Evolutionary conservation across 2,113 vertebrate species (phyloP), one percentile per base, ranked within the genome.

Genomic region (Bubalus kerabau): DNA sequence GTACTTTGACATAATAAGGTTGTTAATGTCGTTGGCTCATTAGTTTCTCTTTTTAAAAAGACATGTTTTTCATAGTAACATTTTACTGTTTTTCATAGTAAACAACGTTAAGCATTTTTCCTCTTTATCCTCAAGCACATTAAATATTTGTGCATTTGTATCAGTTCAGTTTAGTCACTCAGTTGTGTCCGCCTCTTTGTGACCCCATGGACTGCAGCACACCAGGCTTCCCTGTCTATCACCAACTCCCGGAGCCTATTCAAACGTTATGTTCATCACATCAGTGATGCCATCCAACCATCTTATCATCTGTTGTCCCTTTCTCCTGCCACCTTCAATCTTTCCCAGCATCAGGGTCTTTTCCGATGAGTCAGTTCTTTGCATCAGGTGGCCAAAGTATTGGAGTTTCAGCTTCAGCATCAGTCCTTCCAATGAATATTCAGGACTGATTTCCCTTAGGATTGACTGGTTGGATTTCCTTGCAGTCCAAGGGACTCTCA

Each of bases 121-220:
- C 21, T 87, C 19, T 71, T 13, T 4, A 76, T 21, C 83, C 50
- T 82, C 36, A 62, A 50, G 19, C 87, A 85, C 78, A 36, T 94
- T 74, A 97, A 92, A 91, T 96, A 92, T 87, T 83, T 96, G 86
- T 86, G 23, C 10, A 78, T 88, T 64, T 92, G 26, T 90, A 64
- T 87, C 48, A 97, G n/a, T 36, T 71, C 67, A 40, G 67, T 40
- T 71, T 1, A 40, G 67, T 71, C 5, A 6, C 67, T 71, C 67
- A 23, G 67, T 71, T 10, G 0, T 71, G n/a, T 71, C n/a, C 0
- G 2, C 36, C n/a, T 23, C n/a, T 71, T 71, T 71, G 67, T 21
- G n/a, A 71, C 19, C 19, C 67, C 67, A 40, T n/a, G n/a, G 64
- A 2, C 19, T 71, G 64, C 64, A 36, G n/a, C 67, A 71, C 5